Evolutionary conservation across 2,888 invertebrate genomes (phyloP).

Genomic region (Anthoptus insignis): DNA sequence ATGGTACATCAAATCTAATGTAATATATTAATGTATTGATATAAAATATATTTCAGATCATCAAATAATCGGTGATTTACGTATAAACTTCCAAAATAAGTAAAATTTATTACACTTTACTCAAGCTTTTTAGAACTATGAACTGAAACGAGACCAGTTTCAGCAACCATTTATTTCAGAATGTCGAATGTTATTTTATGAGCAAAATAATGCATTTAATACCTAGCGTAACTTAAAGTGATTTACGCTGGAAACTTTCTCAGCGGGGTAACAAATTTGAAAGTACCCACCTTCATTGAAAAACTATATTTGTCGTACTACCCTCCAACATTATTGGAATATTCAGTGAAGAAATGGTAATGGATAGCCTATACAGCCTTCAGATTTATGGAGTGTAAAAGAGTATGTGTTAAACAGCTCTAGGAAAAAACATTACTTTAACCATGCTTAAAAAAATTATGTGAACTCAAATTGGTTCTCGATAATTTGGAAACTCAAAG

Average conservation of each 20-base stretch:
- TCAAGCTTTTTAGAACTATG: not conserved
- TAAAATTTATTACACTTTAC: not conserved
- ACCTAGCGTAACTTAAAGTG: slow-evolving; percentile 49
- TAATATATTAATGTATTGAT: too few relatives aligned
- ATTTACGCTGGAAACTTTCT: slow-evolving; percentile 64
- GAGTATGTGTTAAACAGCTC: too few relatives aligned
- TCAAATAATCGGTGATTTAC: too few relatives aligned
- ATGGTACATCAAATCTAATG: too few relatives aligned
- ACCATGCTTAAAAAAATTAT: too few relatives aligned
- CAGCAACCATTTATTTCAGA: slow-evolving; percentile 31
- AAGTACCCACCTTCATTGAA: slow-evolving; percentile 72
- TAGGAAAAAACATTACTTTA: too few relatives aligned
- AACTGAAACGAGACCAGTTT: slow-evolving; percentile 15
- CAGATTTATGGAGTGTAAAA: slow-evolving; percentile 87
- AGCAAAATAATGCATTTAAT: slow-evolving; percentile 36
- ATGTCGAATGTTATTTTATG: slow-evolving; percentile 33
- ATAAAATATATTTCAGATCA: too few relatives aligned
- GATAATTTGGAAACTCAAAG: too few relatives aligned
- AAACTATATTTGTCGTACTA: slow-evolving; percentile 79
- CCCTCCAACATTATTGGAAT: slow-evolving; percentile 79
- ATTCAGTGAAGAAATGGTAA: slow-evolving; percentile 80
- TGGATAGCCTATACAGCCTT: slow-evolving; percentile 83
- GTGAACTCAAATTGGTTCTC: too few relatives aligned
- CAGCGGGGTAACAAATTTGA: slow-evolving; percentile 68
- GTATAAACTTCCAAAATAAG: not conserved